phyloP scores from a whole-genome alignment of 2,888 invertebrate genomes.

The Mesoligia furuncula region DNA sequence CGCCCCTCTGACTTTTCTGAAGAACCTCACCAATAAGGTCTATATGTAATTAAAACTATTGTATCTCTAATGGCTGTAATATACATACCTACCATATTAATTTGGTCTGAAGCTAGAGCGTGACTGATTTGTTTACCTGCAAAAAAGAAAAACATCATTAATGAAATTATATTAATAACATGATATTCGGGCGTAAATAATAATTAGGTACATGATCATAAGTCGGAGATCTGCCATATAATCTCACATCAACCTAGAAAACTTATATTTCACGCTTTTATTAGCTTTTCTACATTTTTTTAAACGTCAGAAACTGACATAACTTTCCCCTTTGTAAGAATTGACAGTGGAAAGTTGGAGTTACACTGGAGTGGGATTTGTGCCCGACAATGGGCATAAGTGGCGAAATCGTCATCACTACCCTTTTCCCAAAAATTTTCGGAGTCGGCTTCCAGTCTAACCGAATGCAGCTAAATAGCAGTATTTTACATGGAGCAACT shows the following conservation, averaged over 20 bases:
- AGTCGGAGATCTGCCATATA: not conserved
- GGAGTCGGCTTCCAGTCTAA: too few relatives aligned
- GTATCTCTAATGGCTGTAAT: not conserved
- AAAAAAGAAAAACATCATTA: conserved; percentile 29
- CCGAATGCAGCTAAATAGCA: too few relatives aligned
- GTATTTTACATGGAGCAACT: too few relatives aligned
- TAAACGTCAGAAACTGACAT: not conserved
- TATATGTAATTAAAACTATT: not conserved
- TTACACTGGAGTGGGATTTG: not conserved
- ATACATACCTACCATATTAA: conserved; percentile 42
- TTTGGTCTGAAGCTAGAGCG: conserved; percentile 2
- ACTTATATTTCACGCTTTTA: not conserved
- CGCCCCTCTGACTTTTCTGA: not conserved
- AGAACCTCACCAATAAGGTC: not conserved
- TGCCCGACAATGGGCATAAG: not conserved
- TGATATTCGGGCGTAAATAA: not conserved
- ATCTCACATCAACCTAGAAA: not conserved
- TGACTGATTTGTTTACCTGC: conserved; percentile 36
- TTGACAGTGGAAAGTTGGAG: too few relatives aligned
- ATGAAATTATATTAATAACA: not conserved
- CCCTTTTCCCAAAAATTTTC: too few relatives aligned
- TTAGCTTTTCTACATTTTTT: not conserved
- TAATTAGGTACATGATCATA: not conserved
- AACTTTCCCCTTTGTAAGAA: not conserved
- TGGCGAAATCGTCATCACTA: not conserved